phyloP scores from a whole-genome alignment of 2,888 invertebrate species.

The Tachina grossa region DNA sequence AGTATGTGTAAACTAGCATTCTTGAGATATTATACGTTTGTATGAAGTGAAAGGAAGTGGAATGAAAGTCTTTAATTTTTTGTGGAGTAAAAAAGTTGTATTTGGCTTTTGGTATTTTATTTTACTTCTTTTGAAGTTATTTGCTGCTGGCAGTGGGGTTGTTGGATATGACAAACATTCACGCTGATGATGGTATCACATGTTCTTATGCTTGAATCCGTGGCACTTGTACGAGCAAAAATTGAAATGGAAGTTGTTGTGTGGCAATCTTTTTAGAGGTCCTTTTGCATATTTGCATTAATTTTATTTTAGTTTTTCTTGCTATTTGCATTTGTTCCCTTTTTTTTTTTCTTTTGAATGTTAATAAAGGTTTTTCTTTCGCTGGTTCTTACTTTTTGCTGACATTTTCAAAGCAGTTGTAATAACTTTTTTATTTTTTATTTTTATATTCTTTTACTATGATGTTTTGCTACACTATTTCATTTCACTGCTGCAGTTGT shows the following conservation, averaged over 20 bases:
- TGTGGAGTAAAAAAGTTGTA: constrained; percentile 6
- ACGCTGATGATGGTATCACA: constrained; percentile 44
- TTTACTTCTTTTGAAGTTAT: constrained; percentile 65
- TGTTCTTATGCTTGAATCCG: constrained; percentile 2
- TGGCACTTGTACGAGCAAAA: background rate
- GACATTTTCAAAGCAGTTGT: constrained; percentile 40
- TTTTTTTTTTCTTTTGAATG: constrained; percentile 25
- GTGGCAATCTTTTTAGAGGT: constrained; percentile 45
- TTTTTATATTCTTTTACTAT: constrained; percentile 13
- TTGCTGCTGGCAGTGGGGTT: constrained; percentile 46
- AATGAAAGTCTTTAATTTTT: constrained; percentile 13
- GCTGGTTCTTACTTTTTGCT: constrained; percentile 43
- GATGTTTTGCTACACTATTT: constrained; percentile 18
- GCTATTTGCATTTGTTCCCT: constrained; percentile 53
- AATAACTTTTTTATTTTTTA: constrained; percentile 8
- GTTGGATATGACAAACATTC: constrained; percentile 18
- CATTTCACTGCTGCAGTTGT: constrained; percentile 61
- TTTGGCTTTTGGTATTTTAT: constrained; percentile 54
- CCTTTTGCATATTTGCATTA: constrained; percentile 65
- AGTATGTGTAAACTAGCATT: constrained; percentile 34
- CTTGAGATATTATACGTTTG: constrained; percentile 27
- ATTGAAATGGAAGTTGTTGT: constrained; percentile 17
- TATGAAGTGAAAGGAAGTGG: constrained; percentile 8
- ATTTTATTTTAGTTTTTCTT: constrained; percentile 54
- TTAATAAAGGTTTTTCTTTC: constrained; percentile 1